Conservation (phyloP, 2,797 vertebrate genomes). For the Mormyrops attenuatus region DNA sequence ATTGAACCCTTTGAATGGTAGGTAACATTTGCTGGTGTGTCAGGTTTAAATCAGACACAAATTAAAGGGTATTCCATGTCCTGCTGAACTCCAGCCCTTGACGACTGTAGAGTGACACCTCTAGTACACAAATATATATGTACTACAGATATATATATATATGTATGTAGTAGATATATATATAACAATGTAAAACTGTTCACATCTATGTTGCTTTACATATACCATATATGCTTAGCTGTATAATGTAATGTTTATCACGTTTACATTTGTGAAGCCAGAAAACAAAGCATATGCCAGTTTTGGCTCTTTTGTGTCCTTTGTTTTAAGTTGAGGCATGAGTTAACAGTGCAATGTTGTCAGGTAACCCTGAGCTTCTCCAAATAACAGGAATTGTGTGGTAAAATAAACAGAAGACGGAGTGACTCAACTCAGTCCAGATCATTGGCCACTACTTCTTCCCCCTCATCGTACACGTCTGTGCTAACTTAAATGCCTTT, state of each 20-base stretch:
- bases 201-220: not conserved
- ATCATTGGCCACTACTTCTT: slow-evolving; percentile 12
- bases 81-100: not conserved
- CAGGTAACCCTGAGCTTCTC: slow-evolving; percentile 4
- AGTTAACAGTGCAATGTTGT: slow-evolving; percentile 12
- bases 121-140: no score
- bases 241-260: not conserved
- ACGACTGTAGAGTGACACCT: not conserved
- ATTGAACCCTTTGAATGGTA: not conserved
- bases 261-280: slow-evolving; percentile 28
- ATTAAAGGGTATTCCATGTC: not conserved
- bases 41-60: not conserved
- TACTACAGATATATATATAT: not conserved
- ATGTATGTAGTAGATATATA: no score
- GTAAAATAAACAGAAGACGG: not conserved
- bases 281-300: slow-evolving; percentile 26
- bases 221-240: not conserved
- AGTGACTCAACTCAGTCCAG: not conserved
- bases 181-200: not conserved
- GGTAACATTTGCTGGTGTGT: not conserved
- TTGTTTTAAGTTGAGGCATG: not conserved
- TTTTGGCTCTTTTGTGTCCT: slow-evolving; percentile 4
- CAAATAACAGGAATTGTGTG: slow-evolving; percentile 11
- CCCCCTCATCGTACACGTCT: slow-evolving; percentile 26
- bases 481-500: slow-evolving; percentile 22